Evolutionary conservation across 1,140 invertebrate genomes (phyloP), one percentile per base, ranked within the genome.

Genomic region (Nasonia vitripennis): DNA sequence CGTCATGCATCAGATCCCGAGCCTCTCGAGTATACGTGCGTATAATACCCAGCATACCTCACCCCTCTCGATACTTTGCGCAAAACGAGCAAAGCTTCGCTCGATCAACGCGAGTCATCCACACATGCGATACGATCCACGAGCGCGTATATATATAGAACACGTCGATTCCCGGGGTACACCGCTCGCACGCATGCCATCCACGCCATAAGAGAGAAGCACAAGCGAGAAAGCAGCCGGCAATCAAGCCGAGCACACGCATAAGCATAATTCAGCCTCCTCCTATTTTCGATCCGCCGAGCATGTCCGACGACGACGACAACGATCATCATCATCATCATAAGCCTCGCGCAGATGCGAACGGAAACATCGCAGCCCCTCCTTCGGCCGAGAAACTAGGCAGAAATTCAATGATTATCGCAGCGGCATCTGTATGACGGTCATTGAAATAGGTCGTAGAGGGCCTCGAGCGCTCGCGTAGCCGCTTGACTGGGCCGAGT

Each of bases 401-500:
- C 62, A 45, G 84, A 88, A 85, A 88, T 87, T 86, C 89, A 89
- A 92, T 91, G 90, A 92, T 93, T 93, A 93, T 92, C 89, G 89
- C 92, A 93, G 93, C 93, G 93, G 88, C 93, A 93, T 93, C 93
- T 93, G 92, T 91, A 92, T 91, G 90, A 86, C 89, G 90, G 90
- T 91, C 91, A 93, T 92, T 91, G 93, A 93, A 93, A 93, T 93
- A 92, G 91, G 88, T 92, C 91, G 92, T 93, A 90, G 91, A 92
- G 88, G 86, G 89, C 45, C 41, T 27, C n/a, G 79, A 81, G 23
- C 23, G 48, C 78, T 55, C 14, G 55, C 55, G 48, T n/a, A 23
- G 55, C 87, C 20, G 82, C 62, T 48, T 55, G 14, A 41, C 34
- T 55, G 67, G 62, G 89, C 87, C 85, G 88, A 84, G 86, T 81